These are phyloP conservation scores for Anas acuta DNA, from an alignment of 2,797 vertebrate genomes.

Conservation along the genomic window DNA sequence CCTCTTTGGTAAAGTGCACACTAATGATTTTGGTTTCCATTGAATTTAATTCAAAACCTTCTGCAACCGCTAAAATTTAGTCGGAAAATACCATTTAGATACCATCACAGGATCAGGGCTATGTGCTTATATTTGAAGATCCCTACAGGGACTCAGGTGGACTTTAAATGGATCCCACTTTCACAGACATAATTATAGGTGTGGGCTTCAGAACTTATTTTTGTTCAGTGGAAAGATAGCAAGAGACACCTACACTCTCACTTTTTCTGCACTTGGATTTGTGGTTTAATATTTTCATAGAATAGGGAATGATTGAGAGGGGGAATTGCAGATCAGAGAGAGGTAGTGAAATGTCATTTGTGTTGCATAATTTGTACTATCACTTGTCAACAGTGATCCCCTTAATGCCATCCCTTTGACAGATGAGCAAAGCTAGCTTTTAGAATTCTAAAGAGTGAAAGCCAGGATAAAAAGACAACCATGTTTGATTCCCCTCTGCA, in stretches of 20 bases:
- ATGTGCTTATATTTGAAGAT: not conserved
- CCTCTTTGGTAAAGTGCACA: not conserved
- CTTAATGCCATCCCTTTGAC: conserved; percentile 78
- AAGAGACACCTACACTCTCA: conserved; percentile 14
- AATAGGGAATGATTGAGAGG: conserved; percentile 74
- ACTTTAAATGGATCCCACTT: conserved; percentile 13
- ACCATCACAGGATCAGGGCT: not conserved
- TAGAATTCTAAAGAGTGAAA: conserved; percentile 76
- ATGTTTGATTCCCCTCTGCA: conserved; percentile 76
- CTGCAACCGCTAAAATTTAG: not conserved
- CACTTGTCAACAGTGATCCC: conserved; percentile 82
- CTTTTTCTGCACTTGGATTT: conserved; percentile 50
- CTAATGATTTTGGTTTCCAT: not conserved
- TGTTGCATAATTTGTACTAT: conserved; percentile 83
- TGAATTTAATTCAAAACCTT: conserved; percentile 13
- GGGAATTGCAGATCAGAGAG: conserved; percentile 78
- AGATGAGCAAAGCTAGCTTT: conserved; percentile 76
- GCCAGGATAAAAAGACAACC: conserved; percentile 76
- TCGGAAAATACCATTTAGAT: not conserved
- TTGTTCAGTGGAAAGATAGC: conserved; percentile 33
- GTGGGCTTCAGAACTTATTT: conserved; percentile 49
- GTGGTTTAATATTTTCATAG: conserved; percentile 68
- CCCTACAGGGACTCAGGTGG: not conserved
- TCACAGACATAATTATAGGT: conserved; percentile 56
- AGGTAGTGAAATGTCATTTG: conserved; percentile 78